These are phyloP conservation scores for Carterocephalus palaemon DNA, from an alignment of 2,888 invertebrate species.

Conservation along the genomic window DNA sequence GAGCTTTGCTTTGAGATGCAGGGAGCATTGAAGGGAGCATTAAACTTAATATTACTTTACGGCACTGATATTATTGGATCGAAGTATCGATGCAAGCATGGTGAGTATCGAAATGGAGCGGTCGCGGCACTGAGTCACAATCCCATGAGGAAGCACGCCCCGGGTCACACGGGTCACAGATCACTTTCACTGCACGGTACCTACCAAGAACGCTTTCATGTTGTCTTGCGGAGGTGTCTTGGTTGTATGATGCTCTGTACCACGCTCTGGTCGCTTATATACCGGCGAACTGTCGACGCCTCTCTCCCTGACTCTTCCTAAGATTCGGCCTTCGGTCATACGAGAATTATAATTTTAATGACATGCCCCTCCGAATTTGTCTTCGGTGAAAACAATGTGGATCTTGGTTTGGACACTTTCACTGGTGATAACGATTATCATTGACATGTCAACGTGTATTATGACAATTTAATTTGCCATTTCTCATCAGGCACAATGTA, in stretches of 20 bases:
- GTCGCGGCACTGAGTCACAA: conserved; percentile 56
- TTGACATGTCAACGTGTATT: conserved; percentile 12
- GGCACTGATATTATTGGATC: conserved; percentile 2
- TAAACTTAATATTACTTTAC: not conserved
- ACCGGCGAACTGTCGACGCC: conserved; percentile 61
- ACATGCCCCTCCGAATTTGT: conserved; percentile 70
- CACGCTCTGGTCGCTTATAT: conserved; percentile 62
- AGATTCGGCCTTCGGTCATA: conserved; percentile 75
- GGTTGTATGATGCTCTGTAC: conserved; percentile 73
- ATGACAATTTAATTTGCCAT: conserved; percentile 6
- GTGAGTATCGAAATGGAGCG: conserved; percentile 30
- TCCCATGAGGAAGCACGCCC: conserved; percentile 56
- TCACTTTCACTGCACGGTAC: conserved; percentile 76
- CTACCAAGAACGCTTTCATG: conserved; percentile 79
- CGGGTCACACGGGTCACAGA: conserved; percentile 69
- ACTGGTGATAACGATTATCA: conserved; percentile 32
- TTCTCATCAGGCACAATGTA: too few relatives aligned
- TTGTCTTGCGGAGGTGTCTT: conserved; percentile 74
- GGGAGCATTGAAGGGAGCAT: too few relatives aligned
- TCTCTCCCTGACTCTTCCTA: conserved; percentile 77
- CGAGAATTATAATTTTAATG: conserved; percentile 78
- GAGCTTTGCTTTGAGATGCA: too few relatives aligned
- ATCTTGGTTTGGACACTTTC: conserved; percentile 62
- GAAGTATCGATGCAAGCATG: conserved; percentile 3
- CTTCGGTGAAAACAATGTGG: conserved; percentile 74